Base-by-base conservation (phyloP, 2,113 vertebrate genomes). In the Irena cyanogastra region DNA sequence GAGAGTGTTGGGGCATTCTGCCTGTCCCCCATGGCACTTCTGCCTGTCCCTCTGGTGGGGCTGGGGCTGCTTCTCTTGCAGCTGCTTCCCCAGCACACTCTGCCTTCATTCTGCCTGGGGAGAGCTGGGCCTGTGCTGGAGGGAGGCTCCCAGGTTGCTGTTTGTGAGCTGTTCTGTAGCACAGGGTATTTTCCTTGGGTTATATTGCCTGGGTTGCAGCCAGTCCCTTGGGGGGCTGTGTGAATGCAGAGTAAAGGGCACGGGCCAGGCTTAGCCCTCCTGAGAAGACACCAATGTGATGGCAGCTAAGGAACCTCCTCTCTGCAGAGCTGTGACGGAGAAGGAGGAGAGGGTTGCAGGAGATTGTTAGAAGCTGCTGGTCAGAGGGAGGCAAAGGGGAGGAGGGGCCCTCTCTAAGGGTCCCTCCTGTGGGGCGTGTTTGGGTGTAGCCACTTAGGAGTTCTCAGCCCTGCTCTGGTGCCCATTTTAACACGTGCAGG, bases 401-500 rank as follows among this genome's bases (percentile, higher is more conserved):
- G 49, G 7, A 69, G 26, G 3, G 9, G 10, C 9, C 19, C 31
- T 45, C 16, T 30, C 12, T 27, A 31, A 54, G 16, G 42, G 42
- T 57, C 11, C 6, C 20, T 59, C 22, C 39, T n/a, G 42, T 31
- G n/a, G 22, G 30, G 2, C 1, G 0, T 31, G 16, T 49, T 76
- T 61, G 47, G 20, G 11, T 45, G 26, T 21, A 57, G 35, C 14
- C 35, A 7, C 20, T 21, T 2, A 4, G 0, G 61, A 42, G 17
- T 7, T 71, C 81, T 15, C 6, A 59, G 33, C 31, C 21, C 24
- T 61, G 23, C 47, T 27, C 42, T 18, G 6, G 30, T 53, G 41
- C 26, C 56, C 30, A 6, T 39, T 70, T 63, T 49, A 74, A 44
- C 7, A 5, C 0, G 0, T 2, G 9, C 56, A 49, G 37, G 22